Conservation (phyloP, 2,113 vertebrate species). For the Dasyprocta punctata region DNA sequence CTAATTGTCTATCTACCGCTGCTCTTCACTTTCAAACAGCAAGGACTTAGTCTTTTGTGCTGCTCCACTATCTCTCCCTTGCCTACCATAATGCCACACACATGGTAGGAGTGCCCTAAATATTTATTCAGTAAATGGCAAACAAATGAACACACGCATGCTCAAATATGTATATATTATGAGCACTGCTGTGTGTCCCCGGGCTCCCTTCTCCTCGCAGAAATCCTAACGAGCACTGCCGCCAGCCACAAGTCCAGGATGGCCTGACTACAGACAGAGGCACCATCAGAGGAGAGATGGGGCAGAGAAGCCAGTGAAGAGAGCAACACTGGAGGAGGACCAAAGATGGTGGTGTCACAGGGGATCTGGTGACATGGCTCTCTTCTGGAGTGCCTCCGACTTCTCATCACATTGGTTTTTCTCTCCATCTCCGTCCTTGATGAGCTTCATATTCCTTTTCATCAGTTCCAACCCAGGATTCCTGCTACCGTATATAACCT, state of each 20-base stretch:
- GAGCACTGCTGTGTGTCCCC: background rate
- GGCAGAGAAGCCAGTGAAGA: background rate
- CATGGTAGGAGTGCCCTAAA: background rate
- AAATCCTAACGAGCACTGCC: background rate
- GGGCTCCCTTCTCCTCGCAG: background rate
- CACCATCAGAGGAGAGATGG: background rate
- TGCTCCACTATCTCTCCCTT: background rate
- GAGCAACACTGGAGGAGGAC: background rate
- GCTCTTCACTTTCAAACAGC: too few species aligned
- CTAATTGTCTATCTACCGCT: background rate
- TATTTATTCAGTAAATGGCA: background rate
- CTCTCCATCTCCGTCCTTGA: too few species aligned
- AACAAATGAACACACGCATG: background rate
- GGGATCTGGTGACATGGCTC: background rate
- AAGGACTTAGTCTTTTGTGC: background rate
- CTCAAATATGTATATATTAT: background rate
- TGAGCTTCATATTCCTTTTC: background rate
- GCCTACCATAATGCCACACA: background rate
- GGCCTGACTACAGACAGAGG: background rate
- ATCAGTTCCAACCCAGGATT: background rate
- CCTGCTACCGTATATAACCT: too few species aligned
- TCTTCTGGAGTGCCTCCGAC: background rate
- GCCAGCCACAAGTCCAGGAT: background rate
- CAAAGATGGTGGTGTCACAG: accelerated
- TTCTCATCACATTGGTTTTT: background rate